Conservation (phyloP, 2,797 vertebrate genomes). For the Crenichthys baileyi region DNA sequence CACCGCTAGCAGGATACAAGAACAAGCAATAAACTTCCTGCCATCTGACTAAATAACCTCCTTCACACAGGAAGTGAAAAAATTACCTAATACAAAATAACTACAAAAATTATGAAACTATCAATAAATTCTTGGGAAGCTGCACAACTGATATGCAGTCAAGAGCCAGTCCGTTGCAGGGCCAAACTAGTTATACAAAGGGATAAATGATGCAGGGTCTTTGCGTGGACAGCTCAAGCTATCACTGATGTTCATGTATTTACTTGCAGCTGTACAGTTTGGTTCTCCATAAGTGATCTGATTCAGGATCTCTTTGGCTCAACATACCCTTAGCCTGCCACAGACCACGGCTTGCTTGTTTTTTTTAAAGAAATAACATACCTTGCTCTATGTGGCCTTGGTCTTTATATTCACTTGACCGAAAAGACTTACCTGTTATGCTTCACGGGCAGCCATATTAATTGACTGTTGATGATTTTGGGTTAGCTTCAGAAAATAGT, state of each 20-base stretch:
- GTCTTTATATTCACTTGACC: background rate
- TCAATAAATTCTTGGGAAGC: too few relatives aligned
- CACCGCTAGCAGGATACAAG: too few relatives aligned
- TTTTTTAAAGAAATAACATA: background rate
- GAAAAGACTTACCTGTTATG: background rate
- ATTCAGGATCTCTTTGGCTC: background rate
- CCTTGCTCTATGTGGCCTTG: background rate
- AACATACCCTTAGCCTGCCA: background rate
- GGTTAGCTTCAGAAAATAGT: background rate
- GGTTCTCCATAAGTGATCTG: background rate
- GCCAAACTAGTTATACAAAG: background rate
- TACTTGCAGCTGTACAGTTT: background rate
- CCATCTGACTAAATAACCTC: too few relatives aligned
- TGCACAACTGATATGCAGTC: too few relatives aligned
- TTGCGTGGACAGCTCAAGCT: background rate
- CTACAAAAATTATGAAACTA: too few relatives aligned
- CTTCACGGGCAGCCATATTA: background rate
- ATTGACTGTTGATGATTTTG: background rate
- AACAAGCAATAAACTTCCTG: too few relatives aligned
- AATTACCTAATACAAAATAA: too few relatives aligned
- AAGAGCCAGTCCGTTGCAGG: too few relatives aligned
- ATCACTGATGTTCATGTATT: background rate
- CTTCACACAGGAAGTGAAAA: too few relatives aligned
- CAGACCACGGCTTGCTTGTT: background rate
- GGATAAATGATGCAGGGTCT: background rate